phyloP scores from a whole-genome alignment of 1,140 invertebrate species.

The Trichoplusia ni region DNA sequence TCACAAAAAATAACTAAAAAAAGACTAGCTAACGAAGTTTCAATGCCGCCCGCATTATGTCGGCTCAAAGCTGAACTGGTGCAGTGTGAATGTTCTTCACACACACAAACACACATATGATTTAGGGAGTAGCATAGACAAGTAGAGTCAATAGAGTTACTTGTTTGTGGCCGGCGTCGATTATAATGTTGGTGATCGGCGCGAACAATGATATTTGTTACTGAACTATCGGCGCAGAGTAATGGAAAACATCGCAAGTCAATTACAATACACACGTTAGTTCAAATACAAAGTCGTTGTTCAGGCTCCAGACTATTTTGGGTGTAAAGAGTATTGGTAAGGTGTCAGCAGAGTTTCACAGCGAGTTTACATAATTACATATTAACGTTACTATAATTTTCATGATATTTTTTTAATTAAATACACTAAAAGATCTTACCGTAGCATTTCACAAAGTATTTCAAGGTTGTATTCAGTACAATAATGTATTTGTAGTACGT shows the following conservation, averaged over 20 bases:
- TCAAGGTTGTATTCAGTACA: too few relatives aligned
- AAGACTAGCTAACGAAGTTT: too few relatives aligned
- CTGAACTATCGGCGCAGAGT: too few relatives aligned
- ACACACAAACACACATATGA: not conserved
- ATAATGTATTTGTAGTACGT: not conserved
- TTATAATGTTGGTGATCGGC: not conserved
- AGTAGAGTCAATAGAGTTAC: constrained; percentile 26
- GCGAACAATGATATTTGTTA: too few relatives aligned
- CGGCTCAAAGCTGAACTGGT: too few relatives aligned
- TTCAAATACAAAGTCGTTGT: not conserved
- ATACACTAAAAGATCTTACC: too few relatives aligned
- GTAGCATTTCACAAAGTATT: too few relatives aligned
- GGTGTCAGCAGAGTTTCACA: constrained; percentile 8
- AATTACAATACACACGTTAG: not conserved
- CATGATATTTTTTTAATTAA: too few relatives aligned
- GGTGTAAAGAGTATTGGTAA: constrained; percentile 28
- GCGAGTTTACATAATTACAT: not conserved
- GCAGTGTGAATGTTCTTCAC: not conserved
- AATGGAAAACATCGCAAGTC: not conserved
- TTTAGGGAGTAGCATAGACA: constrained; percentile 11
- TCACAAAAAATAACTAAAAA: too few relatives aligned
- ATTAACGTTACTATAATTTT: not conserved
- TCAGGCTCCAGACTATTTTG: constrained; percentile 18
- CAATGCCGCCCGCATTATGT: too few relatives aligned
- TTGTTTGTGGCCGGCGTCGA: constrained; percentile 6